Evolutionary conservation across 2,888 invertebrate species (phyloP).

Genomic region (Caenorhabditis becei): DNA sequence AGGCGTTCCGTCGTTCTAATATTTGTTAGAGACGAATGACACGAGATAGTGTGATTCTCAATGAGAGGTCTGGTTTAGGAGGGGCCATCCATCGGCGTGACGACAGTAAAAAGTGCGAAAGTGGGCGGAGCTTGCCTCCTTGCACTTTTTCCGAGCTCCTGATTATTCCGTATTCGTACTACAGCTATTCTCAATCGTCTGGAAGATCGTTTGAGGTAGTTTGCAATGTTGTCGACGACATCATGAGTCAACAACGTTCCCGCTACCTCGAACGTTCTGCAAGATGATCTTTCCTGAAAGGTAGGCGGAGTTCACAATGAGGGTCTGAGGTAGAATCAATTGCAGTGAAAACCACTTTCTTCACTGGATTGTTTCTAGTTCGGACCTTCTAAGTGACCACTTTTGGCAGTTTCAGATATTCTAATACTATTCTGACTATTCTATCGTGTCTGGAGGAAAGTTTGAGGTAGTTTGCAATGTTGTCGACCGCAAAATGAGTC

Average conservation of each 20-base stretch:
- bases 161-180: constrained; percentile 31
- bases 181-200: constrained; percentile 1
- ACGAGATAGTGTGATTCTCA: constrained; percentile 39
- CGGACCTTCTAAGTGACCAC: constrained; percentile 8
- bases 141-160: constrained; percentile 24
- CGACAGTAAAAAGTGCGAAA: constrained; percentile 27
- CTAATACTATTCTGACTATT: no score
- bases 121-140: constrained; percentile 27
- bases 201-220: constrained; percentile 62
- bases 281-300: neutral
- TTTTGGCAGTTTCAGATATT: no score
- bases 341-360: constrained; percentile 1
- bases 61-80: constrained; percentile 40
- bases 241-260: constrained; percentile 45
- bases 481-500: no score
- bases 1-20: constrained; percentile 34
- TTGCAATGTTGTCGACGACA: constrained; percentile 61
- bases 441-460: no score
- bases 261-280: constrained; percentile 51
- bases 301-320: neutral
- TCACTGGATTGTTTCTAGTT: neutral
- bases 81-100: constrained; percentile 41
- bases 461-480: neutral
- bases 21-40: constrained; percentile 35
- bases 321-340: constrained; percentile 5